Conservation (phyloP, 2,888 invertebrate genomes). For the Agonum fuliginosum region DNA sequence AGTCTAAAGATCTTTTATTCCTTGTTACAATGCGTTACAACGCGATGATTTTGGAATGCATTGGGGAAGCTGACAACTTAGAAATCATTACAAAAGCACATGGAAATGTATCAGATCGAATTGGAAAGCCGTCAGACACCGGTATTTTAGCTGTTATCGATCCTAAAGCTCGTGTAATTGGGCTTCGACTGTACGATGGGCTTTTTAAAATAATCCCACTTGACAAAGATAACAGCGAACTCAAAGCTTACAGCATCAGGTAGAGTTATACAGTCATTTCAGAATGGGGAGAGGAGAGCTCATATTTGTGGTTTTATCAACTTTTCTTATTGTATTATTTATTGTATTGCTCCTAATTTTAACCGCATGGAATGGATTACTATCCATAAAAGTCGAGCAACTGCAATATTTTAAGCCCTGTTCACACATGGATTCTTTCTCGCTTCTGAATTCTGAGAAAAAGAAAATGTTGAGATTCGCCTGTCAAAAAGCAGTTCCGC, state of each 20-base stretch:
- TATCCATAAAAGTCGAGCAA: no score
- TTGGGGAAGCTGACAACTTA: slow-evolving; percentile 83
- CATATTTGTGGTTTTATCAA: no score
- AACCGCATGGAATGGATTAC: no score
- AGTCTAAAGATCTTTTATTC: slow-evolving; percentile 93
- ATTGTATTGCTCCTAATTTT: no score
- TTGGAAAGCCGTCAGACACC: slow-evolving; percentile 96
- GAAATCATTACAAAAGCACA: slow-evolving; percentile 97
- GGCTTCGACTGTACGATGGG: slow-evolving; percentile 95
- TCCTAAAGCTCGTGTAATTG: slow-evolving; percentile 96
- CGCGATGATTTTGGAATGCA: slow-evolving; percentile 97
- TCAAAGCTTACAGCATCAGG: slow-evolving; percentile 92
- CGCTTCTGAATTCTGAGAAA: no score
- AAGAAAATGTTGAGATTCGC: no score
- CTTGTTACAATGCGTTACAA: slow-evolving; percentile 95
- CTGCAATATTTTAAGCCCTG: no score
- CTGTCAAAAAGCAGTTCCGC: no score
- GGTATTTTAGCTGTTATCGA: slow-evolving; percentile 97
- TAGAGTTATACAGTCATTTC: slow-evolving; percentile 66
- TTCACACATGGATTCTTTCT: no score
- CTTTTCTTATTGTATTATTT: slow-evolving; percentile 44
- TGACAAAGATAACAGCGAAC: slow-evolving; percentile 93
- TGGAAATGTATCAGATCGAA: slow-evolving; percentile 96
- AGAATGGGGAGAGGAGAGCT: slow-evolving; percentile 40
- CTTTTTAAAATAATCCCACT: slow-evolving; percentile 97